A percentile compares a stretch with the other conserved stretches of the same genome.
Evolutionary conservation across 2,888 invertebrate genomes (phyloP).

Genomic region (Hyposoter dolosus): DNA sequence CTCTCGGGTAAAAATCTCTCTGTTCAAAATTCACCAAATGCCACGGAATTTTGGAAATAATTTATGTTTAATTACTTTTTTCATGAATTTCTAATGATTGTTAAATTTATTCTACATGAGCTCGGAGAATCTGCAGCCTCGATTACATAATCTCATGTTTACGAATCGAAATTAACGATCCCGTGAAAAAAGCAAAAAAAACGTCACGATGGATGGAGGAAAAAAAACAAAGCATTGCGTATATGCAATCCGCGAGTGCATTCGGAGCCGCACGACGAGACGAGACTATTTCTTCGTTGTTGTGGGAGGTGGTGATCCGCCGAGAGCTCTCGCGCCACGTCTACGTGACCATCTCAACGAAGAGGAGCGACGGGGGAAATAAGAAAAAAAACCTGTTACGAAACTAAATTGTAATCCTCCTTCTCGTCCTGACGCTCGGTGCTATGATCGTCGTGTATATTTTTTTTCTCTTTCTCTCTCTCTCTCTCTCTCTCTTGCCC

Average conservation of each 20-base stretch:
- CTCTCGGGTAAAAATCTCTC: neutral
- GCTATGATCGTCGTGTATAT: conserved; percentile 41
- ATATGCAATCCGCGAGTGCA: conserved; percentile 25
- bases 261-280: conserved; percentile 18
- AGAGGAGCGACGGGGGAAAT: conserved; percentile 12
- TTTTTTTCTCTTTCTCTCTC: conserved; percentile 57
- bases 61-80: neutral
- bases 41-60: neutral
- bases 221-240: conserved; percentile 22
- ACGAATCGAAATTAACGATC: conserved; percentile 45
- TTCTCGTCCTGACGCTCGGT: conserved; percentile 59
- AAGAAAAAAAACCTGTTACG: conserved; percentile 76
- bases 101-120: neutral
- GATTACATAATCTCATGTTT: conserved; percentile 19
- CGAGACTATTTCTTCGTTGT: conserved; percentile 23
- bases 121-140: neutral
- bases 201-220: conserved; percentile 1
- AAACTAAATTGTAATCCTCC: conserved; percentile 72
- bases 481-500: conserved; percentile 17
- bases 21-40: neutral
- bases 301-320: conserved; percentile 43
- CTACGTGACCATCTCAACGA: conserved; percentile 68
- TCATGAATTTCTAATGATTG: neutral
- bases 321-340: conserved; percentile 40
- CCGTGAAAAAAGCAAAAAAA: conserved; percentile 60